Conservation (phyloP, 1,140 invertebrate species). For the Zaprionus ghesquierei region DNA sequence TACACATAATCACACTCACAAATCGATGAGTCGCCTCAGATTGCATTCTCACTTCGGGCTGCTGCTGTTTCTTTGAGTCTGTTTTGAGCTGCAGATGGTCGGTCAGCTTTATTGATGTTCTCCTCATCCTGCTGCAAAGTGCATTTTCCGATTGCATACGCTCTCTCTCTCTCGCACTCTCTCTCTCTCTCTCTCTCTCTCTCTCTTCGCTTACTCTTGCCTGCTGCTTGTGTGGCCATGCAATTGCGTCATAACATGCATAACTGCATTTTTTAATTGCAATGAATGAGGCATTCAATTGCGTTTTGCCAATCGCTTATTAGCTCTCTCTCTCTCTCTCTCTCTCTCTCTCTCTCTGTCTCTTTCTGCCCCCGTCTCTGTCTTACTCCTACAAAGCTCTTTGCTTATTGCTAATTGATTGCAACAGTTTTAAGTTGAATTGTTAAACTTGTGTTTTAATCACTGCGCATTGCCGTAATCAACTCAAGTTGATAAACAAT, state of each 20-base stretch:
- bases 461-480: background rate
- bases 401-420: background rate
- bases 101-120: conserved; percentile 9
- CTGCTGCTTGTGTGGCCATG: background rate
- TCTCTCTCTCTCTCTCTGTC: background rate
- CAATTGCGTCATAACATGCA: conserved; percentile 33
- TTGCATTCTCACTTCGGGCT: conserved; percentile 18
- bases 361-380: background rate
- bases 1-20: background rate
- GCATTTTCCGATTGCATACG: conserved; percentile 1
- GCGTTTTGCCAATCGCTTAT: conserved; percentile 14
- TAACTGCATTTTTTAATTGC: conserved; percentile 57
- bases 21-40: conserved; percentile 37
- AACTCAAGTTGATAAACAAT: background rate
- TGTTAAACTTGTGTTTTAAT: background rate
- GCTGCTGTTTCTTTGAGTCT: conserved; percentile 22
- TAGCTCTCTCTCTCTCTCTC: background rate
- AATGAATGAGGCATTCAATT: conserved; percentile 34
- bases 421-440: background rate
- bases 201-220: background rate
- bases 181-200: background rate
- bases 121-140: background rate
- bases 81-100: background rate
- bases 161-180: background rate
- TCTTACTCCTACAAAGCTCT: no score